These are phyloP conservation scores for Drosophila arizonae DNA, from an alignment of 1,140 invertebrate genomes.

Conservation along the genomic window DNA sequence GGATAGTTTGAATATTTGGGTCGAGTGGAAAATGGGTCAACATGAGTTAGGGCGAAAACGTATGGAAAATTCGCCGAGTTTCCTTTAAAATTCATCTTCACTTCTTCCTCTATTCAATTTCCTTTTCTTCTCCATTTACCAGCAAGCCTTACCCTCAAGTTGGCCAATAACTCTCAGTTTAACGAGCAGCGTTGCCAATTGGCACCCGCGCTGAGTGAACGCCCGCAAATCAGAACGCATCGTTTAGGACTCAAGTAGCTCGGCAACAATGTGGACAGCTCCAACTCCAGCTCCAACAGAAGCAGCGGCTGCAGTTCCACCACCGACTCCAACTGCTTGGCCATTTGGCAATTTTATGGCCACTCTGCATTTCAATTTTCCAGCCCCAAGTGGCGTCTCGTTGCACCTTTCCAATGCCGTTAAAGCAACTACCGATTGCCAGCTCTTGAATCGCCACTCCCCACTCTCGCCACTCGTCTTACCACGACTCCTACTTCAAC, in stretches of 20 bases:
- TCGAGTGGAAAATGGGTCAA: too few species aligned
- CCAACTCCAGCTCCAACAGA: background rate
- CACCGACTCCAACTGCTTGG: background rate
- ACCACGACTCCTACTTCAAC: background rate
- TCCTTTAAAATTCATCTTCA: too few species aligned
- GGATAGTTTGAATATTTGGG: too few species aligned
- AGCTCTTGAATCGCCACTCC: background rate
- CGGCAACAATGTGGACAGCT: slow-evolving; percentile 61
- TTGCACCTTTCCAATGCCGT: slow-evolving; percentile 63
- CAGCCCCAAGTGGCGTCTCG: slow-evolving; percentile 38
- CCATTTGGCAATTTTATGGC: slow-evolving; percentile 67
- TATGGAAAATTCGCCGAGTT: too few species aligned
- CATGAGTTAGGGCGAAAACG: too few species aligned
- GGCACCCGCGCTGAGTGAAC: background rate
- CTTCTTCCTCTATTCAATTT: too few species aligned
- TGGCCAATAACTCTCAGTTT: slow-evolving; percentile 7
- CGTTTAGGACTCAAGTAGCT: background rate
- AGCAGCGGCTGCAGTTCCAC: background rate
- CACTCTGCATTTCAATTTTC: slow-evolving; percentile 62
- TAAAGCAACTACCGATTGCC: slow-evolving; percentile 31
- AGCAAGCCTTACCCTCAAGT: background rate
- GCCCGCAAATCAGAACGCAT: slow-evolving; percentile 27
- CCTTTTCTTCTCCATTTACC: background rate
- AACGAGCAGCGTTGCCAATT: slow-evolving; percentile 6
- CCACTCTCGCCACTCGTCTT: background rate